phyloP scores from a whole-genome alignment of 2,113 vertebrate species.

The Gnathonemus echidnorhynchus region DNA sequence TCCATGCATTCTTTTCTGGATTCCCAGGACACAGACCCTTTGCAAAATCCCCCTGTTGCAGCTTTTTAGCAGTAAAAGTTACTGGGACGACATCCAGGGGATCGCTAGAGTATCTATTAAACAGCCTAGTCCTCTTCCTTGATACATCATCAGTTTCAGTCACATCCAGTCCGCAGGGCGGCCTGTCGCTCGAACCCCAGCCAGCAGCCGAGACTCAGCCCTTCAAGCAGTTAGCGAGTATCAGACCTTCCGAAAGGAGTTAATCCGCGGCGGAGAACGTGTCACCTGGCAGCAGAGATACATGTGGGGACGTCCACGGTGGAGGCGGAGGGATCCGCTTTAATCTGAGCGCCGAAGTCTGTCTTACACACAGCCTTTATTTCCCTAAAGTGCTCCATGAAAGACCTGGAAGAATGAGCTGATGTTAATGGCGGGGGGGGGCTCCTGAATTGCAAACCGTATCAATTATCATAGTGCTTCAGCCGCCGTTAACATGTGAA shows the following conservation, averaged over 20 bases:
- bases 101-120: not conserved
- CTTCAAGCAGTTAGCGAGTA: not conserved
- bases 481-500: slow-evolving; percentile 14
- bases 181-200: too few species aligned
- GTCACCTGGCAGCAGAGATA: not conserved
- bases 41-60: not conserved
- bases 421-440: not conserved
- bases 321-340: not conserved
- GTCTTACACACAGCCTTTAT: not conserved
- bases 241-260: not conserved
- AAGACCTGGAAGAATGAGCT: not conserved
- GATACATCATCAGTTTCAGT: not conserved
- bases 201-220: not conserved
- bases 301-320: too few species aligned
- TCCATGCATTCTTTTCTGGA: not conserved
- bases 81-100: not conserved
- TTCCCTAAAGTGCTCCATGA: slow-evolving; percentile 7
- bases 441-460: not conserved
- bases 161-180: not conserved
- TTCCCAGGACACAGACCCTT: not conserved
- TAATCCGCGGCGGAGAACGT: not conserved
- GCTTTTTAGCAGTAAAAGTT: not conserved
- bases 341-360: not conserved
- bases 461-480: slow-evolving; percentile 17
- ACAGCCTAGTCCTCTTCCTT: not conserved